Evolutionary conservation across 2,113 vertebrate genomes (phyloP), one percentile per base, ranked within the genome.

Genomic region (Danio rerio): DNA sequence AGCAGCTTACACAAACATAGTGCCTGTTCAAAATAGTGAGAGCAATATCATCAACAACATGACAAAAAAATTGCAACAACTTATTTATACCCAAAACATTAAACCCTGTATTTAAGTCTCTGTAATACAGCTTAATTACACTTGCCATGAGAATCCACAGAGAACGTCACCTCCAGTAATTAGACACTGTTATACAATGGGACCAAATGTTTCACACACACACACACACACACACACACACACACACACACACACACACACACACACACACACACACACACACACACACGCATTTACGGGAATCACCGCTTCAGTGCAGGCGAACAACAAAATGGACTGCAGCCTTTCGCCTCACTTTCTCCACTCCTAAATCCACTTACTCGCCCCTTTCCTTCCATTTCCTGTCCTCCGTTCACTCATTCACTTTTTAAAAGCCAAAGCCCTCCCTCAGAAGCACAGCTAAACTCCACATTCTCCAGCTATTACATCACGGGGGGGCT

Each of bases 101-200:
- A 45, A 75, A 45, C 45, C 55, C 55, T 20, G 40, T 20, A 47
- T 75, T 59, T 75, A 75, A 58, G 12, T 20, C 73, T 75, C 11
- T 0, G 20, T 45, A 20, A 45, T 20, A 59, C 73, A 45, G 55
- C 55, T 20, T 61, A 80, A 56, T 82, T 63, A 72, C 71, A 82
- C 73, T 81, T 59, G 47, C 45, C 59, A 20, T 53, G 13, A 20
- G 31, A 56, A 56, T 49, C 70, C 20, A 16, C 55, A 86, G 70
- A 52, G 52, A 63, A 74, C 68, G 77, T 79, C 80, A 82, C 69
- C 74, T 78, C 21, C 40, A 45, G 47, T 53, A 81, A 85, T 81
- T 71, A 74, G 45, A 68, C 43, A 49, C 61, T 43, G 49, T 45
- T 21, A 40, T 10, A 55, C 52, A 65, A 80, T 65, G 21, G 18